Conservation (phyloP, 1,140 invertebrate species). For the Wiebesia pumilae region DNA sequence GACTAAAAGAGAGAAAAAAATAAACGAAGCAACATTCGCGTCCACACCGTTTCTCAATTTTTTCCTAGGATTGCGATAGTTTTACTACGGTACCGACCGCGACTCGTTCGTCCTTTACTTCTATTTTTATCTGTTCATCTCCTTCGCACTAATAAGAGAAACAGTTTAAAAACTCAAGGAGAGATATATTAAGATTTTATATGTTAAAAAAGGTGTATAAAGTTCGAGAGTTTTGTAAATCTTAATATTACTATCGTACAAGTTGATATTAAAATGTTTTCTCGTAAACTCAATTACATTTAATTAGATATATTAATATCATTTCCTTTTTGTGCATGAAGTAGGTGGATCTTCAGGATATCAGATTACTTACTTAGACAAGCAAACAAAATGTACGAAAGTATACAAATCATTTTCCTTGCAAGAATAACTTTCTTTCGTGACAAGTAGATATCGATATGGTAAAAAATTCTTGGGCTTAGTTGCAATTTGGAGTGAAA, state of each 20-base stretch:
- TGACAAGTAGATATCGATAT: not conserved
- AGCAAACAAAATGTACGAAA: not conserved
- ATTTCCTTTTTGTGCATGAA: not conserved
- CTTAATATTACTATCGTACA: not conserved
- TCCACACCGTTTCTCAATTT: constrained; percentile 16
- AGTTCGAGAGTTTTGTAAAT: not conserved
- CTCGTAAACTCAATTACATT: not conserved
- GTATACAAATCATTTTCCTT: not conserved
- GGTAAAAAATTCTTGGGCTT: not conserved
- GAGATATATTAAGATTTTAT: not conserved
- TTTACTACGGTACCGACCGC: constrained; percentile 41
- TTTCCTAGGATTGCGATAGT: constrained; percentile 1
- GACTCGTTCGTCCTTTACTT: constrained; percentile 41
- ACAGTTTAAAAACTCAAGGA: not conserved
- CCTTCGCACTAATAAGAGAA: not conserved
- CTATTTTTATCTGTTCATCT: not conserved
- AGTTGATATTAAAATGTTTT: not conserved
- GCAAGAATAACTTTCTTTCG: not conserved
- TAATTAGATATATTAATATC: not conserved
- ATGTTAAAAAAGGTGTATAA: not conserved
- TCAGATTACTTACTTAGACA: not conserved
- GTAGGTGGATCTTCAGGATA: not conserved
- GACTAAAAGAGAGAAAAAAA: not conserved
- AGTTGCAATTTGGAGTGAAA: not conserved
- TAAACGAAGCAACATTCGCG: not conserved